Evolutionary conservation across 2,888 invertebrate species (phyloP), one percentile per base, ranked within the genome.

Genomic region (Rugalucina vietnamica): DNA sequence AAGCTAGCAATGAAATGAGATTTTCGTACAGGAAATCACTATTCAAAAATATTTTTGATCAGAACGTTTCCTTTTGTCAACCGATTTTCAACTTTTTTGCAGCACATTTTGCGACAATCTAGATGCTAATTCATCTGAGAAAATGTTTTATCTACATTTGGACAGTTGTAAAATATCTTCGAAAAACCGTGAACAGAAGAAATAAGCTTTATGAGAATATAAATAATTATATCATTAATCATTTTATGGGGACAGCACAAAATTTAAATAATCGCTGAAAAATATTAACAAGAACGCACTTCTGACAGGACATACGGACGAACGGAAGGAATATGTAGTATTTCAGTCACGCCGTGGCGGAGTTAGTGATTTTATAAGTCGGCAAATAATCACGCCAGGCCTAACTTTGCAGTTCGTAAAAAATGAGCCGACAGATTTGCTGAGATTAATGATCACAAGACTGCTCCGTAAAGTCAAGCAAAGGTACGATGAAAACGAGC

Each of bases 391-490:
- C 57, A n/a, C 5, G n/a, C 49, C 54, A 18, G 77, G 29, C 2
- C 36, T 0, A 1, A 72, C 12, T 29, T 82, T 74, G 74, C 27
- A 21, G 5, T 29, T 50, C 5, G 27, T 78, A 10, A 74, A 69
- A 60, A 12, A 1, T 1, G 49, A 78, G 39, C 49, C 73, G 27
- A 24, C 50, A 1, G 82, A 24, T 78, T 82, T 43, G 73, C 69
- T 0, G 78, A 81, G 18, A 37, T 81, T 14, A n/a, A 71, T 8
- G 81, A 81, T 37, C 43, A 69, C 24, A 80, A 43, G 49, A 3
- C 21, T 84, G 21, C n/a, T 81, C 18, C 29, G 75, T 3, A 73
- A 75, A 37, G 37, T 78, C 12, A 75, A 49, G 49, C 84, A 85
- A 72, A 69, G 70, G 34, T 18, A 27, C 29, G 12, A 36, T 37